Conservation (phyloP, 2,113 vertebrate species). For the cattle (Bos taurus) region DNA sequence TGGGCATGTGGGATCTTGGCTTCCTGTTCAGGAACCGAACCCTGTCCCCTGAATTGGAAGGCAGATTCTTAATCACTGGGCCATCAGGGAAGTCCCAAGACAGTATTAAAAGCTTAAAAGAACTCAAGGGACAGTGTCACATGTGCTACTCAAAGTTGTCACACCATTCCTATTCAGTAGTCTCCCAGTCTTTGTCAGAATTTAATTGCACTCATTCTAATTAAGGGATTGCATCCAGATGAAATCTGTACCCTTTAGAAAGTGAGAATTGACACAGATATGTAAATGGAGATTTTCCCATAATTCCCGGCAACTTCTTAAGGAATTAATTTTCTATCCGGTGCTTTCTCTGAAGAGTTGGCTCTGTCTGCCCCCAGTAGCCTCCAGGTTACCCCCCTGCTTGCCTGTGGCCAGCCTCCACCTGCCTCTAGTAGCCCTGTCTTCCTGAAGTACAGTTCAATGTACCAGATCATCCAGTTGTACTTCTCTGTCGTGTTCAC, state of each 20-base stretch:
- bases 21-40: background rate
- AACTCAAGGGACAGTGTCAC: background rate
- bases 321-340: background rate
- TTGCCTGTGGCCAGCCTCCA: background rate
- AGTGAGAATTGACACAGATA: background rate
- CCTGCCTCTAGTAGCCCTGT: background rate
- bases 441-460: background rate
- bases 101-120: background rate
- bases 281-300: background rate
- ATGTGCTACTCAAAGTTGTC: background rate
- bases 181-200: background rate
- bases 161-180: background rate
- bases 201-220: background rate
- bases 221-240: background rate
- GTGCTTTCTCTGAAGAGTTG: background rate
- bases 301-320: background rate
- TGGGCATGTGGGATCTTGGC: background rate
- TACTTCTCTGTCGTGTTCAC: background rate
- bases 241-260: background rate
- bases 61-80: background rate
- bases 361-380: background rate
- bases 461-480: background rate
- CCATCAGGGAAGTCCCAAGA: background rate
- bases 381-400: background rate
- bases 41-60: background rate